phyloP scores from a whole-genome alignment of 2,888 invertebrate genomes.

The Sphaerophoria rueppellii region DNA sequence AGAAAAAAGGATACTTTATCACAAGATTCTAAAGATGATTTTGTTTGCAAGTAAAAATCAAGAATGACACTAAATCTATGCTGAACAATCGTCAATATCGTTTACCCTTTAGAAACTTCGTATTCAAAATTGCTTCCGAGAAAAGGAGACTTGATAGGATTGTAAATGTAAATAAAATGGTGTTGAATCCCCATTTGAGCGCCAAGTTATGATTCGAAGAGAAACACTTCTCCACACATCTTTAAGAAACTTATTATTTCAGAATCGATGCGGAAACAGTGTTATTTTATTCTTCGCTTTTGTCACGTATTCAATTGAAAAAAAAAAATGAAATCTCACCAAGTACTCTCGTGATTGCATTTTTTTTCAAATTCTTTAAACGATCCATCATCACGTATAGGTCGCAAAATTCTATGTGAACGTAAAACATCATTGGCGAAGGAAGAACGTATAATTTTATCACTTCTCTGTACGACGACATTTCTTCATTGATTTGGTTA shows the following conservation, averaged over 20 bases:
- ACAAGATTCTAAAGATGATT: not conserved
- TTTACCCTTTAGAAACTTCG: not conserved
- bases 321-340: no score
- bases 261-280: no score
- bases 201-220: not conserved
- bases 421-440: no score
- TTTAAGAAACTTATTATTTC: no score
- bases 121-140: not conserved
- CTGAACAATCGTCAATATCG: not conserved
- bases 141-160: not conserved
- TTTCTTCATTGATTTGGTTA: not conserved
- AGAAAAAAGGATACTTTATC: conserved; percentile 12
- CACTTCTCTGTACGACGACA: not conserved
- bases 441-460: no score
- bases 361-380: no score
- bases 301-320: no score
- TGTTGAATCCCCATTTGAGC: no score
- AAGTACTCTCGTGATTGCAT: no score
- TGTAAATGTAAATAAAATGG: not conserved
- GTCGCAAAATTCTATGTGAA: not conserved
- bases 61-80: not conserved
- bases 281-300: no score
- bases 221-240: not conserved
- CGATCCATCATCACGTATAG: not conserved
- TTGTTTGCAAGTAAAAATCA: not conserved